Conservation (phyloP, 2,113 vertebrate species). For the Pachypanchax playfairii region DNA sequence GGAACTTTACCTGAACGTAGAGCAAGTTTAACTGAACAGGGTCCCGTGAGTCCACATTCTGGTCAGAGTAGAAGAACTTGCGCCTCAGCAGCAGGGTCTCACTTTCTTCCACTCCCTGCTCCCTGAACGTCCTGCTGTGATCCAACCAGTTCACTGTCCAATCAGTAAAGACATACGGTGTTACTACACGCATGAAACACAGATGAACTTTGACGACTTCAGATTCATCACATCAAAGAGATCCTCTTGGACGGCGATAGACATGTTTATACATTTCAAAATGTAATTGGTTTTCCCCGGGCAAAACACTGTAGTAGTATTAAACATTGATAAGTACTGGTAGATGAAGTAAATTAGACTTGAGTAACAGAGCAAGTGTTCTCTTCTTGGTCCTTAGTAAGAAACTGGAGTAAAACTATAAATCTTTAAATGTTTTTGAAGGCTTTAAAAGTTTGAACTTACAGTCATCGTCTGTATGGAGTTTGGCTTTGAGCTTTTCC, state of each 20-base stretch:
- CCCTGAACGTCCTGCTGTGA: conserved; percentile 95
- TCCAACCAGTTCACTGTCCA: conserved; percentile 96
- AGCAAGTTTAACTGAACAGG: conserved; percentile 98
- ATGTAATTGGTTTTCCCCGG: conserved; percentile 33
- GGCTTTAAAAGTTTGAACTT: conserved; percentile 69
- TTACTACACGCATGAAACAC: conserved; percentile 31
- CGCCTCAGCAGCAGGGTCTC: conserved; percentile 91
- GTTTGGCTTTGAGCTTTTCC: conserved; percentile 98
- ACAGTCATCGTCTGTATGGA: conserved; percentile 98
- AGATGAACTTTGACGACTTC: too few species aligned
- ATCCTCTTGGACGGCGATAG: conserved; percentile 5
- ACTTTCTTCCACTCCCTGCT: conserved; percentile 96
- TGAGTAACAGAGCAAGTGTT: conserved; percentile 16
- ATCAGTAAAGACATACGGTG: conserved; percentile 46
- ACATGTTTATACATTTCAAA: conserved; percentile 24
- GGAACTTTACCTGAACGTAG: conserved; percentile 90
- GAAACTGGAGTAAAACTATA: conserved; percentile 9
- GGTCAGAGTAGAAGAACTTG: conserved; percentile 99
- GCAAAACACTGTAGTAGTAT: conserved; percentile 38
- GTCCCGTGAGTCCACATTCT: conserved; percentile 97
- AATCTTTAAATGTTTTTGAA: not conserved
- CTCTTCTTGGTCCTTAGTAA: conserved; percentile 22
- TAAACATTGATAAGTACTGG: conserved; percentile 34
- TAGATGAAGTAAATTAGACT: conserved; percentile 43
- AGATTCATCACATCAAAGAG: conserved; percentile 17